These are phyloP conservation scores for Cyprinodon variegatus DNA, from an alignment of 2,113 vertebrate genomes.

Conservation along the genomic window DNA sequence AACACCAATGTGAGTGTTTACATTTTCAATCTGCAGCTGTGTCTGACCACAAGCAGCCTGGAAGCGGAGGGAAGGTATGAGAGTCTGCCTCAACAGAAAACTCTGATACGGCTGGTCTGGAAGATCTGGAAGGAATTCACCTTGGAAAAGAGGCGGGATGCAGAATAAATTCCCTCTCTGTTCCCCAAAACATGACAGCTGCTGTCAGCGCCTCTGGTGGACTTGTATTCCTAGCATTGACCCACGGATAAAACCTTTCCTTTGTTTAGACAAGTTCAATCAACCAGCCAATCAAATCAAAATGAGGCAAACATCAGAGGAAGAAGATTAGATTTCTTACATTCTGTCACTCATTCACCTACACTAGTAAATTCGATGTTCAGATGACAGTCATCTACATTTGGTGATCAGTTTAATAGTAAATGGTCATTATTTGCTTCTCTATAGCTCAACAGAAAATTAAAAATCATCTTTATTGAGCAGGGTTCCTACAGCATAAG, in stretches of 20 bases:
- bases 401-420: not conserved
- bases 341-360: not conserved
- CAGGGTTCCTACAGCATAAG: no score
- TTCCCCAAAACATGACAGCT: slow-evolving; percentile 75
- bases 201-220: slow-evolving; percentile 58
- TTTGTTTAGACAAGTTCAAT: slow-evolving; percentile 59
- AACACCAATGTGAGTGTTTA: slow-evolving; percentile 66
- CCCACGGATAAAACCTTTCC: slow-evolving; percentile 29
- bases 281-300: slow-evolving; percentile 52
- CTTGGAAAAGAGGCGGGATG: slow-evolving; percentile 29
- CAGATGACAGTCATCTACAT: slow-evolving; percentile 4
- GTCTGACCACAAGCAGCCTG: slow-evolving; percentile 44
- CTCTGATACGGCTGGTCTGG: not conserved
- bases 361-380: not conserved
- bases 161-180: slow-evolving; percentile 67
- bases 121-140: slow-evolving; percentile 3
- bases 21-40: slow-evolving; percentile 67
- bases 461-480: not conserved
- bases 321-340: slow-evolving; percentile 14
- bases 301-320: slow-evolving; percentile 23
- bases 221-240: slow-evolving; percentile 57
- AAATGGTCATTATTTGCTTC: not conserved
- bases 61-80: slow-evolving; percentile 21
- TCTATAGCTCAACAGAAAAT: not conserved
- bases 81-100: slow-evolving; percentile 4